phyloP scores from a whole-genome alignment of 2,797 vertebrate species.

The Sebastes steindachneri region DNA sequence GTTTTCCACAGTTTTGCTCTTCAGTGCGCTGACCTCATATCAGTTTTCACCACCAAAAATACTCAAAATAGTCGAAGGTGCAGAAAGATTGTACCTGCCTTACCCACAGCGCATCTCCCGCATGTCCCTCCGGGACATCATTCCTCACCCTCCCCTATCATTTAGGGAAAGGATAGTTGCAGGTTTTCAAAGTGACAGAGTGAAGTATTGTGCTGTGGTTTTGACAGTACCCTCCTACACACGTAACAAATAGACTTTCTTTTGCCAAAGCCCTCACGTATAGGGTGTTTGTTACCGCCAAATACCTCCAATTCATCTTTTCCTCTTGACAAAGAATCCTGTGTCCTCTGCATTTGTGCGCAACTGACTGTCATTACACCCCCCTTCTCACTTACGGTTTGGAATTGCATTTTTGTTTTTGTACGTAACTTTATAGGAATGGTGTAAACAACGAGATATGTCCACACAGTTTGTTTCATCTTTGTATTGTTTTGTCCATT shows the following conservation, averaged over 20 bases:
- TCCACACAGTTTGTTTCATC: not conserved
- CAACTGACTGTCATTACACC: not conserved
- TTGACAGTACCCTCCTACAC: slow-evolving; percentile 26
- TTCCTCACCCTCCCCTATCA: slow-evolving; percentile 60
- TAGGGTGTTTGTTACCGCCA: slow-evolving; percentile 10
- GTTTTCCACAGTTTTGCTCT: slow-evolving; percentile 46
- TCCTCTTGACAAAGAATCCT: slow-evolving; percentile 23
- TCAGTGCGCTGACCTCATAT: slow-evolving; percentile 37
- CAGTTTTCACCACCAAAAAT: slow-evolving; percentile 22
- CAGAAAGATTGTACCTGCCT: slow-evolving; percentile 38
- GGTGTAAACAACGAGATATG: not conserved
- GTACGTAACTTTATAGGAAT: not conserved
- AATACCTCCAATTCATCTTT: slow-evolving; percentile 25
- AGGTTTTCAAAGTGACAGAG: slow-evolving; percentile 61
- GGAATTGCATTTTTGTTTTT: not conserved
- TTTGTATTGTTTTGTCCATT: not conserved
- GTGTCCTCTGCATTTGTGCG: not conserved
- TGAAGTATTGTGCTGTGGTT: slow-evolving; percentile 35
- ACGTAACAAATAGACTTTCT: slow-evolving; percentile 28
- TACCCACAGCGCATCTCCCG: slow-evolving; percentile 4
- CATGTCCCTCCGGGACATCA: slow-evolving; percentile 48
- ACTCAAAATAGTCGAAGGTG: not conserved
- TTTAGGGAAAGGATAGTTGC: slow-evolving; percentile 39
- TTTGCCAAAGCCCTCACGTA: slow-evolving; percentile 20
- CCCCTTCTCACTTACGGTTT: not conserved